Base-by-base conservation (phyloP, 2,113 vertebrate species). In the Pteronura brasiliensis region DNA sequence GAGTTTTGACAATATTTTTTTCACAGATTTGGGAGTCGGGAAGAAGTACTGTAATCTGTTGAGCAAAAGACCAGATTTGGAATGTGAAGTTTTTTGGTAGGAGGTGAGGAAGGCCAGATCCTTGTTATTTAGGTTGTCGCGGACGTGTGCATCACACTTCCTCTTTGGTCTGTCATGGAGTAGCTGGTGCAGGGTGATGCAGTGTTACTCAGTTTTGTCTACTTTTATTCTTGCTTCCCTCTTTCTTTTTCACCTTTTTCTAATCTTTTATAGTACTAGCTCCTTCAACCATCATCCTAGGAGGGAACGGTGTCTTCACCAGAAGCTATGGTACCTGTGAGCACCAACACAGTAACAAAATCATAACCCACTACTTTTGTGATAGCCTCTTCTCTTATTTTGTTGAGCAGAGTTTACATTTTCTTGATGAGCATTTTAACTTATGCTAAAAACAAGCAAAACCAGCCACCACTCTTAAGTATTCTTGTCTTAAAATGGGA, bases 401-500 rank as follows among this genome's bases (percentile, higher is more conserved):
- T 93, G 25, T 69, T 85, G 36, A 87, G 49, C 34, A 88, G 17
- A 57, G 6, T 69, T 92, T 81, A 87, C n/a, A 31, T 72, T 83
- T 92, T 76, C 87, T 90, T 76, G 7, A 67, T 69, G 74, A 74
- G 15, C 8, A 25, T 67, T 83, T 39, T 77, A 71, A 87, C 76
- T 90, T 61, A 85, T 42, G 17, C 36, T 93, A 25, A 49, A 61
- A 82, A 71, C 23, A 59, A 89, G 74, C 17, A 57, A 61, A 31
- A 17, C 11, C 17, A n/a, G 90, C 27, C 1, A 18, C 0, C 14
- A 31, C 34, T n/a, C 3, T 49, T 49, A 67, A 63, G 21, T n/a
- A 88, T 93, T 44, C 57, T 92, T 84, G 7, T 96, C 23, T 95
- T 96, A 55, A 92, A 67, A 52, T 92, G 72, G 39, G 31, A 59